These are phyloP conservation scores for Thinocorus orbignyianus DNA, from an alignment of 2,113 vertebrate species.

Conservation along the genomic window DNA sequence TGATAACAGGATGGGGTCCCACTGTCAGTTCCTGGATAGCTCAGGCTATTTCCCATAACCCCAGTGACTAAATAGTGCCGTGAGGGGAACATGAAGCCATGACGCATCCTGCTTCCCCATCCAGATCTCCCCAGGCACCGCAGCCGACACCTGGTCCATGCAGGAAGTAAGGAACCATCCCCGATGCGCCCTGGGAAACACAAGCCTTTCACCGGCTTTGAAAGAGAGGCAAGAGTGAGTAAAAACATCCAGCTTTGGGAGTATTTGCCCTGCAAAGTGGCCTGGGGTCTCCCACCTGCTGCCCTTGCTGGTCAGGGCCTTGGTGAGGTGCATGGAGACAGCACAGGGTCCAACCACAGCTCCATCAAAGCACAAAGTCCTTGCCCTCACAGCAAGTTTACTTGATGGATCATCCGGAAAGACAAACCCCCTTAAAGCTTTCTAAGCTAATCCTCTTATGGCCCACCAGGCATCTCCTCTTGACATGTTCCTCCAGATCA, in stretches of 20 bases:
- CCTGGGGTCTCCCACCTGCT: not conserved
- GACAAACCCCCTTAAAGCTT: not conserved
- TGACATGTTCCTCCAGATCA: not conserved
- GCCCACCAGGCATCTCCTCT: not conserved
- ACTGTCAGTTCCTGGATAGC: constrained; percentile 66
- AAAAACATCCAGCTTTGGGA: not conserved
- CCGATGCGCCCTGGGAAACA: not conserved
- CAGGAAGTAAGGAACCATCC: constrained; percentile 39
- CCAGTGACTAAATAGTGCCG: constrained; percentile 18
- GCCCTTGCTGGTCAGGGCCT: not conserved
- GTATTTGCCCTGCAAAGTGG: not conserved
- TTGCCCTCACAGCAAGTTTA: not conserved
- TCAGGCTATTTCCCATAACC: constrained; percentile 66
- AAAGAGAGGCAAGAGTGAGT: not conserved
- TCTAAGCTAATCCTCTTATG: not conserved
- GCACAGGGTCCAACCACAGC: not conserved
- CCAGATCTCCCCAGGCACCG: constrained; percentile 1
- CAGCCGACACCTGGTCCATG: constrained; percentile 51
- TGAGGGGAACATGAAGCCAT: not conserved
- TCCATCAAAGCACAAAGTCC: not conserved
- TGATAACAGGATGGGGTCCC: constrained; percentile 75
- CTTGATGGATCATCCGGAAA: not conserved
- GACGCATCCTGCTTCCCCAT: constrained; percentile 56
- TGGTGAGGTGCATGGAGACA: not conserved
- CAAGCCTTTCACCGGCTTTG: not conserved